Evolutionary conservation across 2,888 invertebrate genomes (phyloP).

Genomic region (Cylloceria caligata): DNA sequence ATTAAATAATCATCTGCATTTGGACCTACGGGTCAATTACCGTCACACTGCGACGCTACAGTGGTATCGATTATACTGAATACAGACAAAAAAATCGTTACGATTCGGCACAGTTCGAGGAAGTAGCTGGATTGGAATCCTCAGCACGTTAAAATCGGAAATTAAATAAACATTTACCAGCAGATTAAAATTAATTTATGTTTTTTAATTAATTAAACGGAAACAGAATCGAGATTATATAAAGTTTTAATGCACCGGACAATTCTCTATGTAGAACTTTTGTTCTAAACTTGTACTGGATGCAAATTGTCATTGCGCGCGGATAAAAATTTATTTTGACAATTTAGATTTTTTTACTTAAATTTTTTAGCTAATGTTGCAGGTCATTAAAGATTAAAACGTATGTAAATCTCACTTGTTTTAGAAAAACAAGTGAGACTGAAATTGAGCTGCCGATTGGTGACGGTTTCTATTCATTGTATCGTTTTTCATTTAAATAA

Average conservation of each 20-base stretch:
- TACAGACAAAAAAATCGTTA: constrained; percentile 3
- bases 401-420: not conserved
- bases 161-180: not conserved
- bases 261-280: too few relatives aligned
- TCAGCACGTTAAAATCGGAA: not conserved
- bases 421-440: not conserved
- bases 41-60: constrained; percentile 5
- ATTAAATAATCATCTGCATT: constrained; percentile 69
- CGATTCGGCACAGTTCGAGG: constrained; percentile 25
- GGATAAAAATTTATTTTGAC: too few relatives aligned
- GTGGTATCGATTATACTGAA: constrained; percentile 5
- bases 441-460: too few relatives aligned
- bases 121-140: constrained; percentile 7
- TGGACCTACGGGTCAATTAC: constrained; percentile 52
- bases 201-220: not conserved
- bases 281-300: too few relatives aligned
- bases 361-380: not conserved
- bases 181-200: too few relatives aligned
- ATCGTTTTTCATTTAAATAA: too few relatives aligned
- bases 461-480: too few relatives aligned
- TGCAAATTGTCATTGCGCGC: too few relatives aligned
- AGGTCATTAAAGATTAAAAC: not conserved
- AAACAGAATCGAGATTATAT: too few relatives aligned
- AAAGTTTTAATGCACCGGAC: too few relatives aligned
- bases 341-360: too few relatives aligned